Evolutionary conservation across 2,888 invertebrate genomes (phyloP).

Genomic region (Nyleta sp.): DNA sequence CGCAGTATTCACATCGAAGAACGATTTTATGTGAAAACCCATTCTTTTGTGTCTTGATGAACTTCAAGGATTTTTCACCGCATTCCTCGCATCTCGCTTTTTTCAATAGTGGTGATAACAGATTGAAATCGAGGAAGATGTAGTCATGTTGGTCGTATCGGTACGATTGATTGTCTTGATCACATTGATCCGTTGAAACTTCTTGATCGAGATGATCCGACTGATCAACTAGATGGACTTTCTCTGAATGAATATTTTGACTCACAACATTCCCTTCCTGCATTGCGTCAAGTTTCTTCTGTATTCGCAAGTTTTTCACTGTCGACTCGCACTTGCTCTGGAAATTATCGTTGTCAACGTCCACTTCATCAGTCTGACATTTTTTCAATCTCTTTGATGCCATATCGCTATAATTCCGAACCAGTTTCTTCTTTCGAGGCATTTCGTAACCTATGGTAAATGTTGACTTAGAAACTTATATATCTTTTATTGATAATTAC

Average conservation of each 20-base stretch:
- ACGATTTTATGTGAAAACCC: constrained; percentile 23
- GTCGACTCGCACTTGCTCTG: constrained; percentile 2
- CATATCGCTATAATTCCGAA: too few relatives aligned
- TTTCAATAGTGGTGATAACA: constrained; percentile 16
- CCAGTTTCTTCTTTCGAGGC: too few relatives aligned
- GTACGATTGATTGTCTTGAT: neutral
- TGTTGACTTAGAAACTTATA: too few relatives aligned
- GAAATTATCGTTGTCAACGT: neutral
- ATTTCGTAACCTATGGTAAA: too few relatives aligned
- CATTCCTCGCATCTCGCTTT: constrained; percentile 28
- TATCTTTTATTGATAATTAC: too few relatives aligned
- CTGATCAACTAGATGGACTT: neutral
- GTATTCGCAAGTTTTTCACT: constrained; percentile 7
- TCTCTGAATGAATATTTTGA: too few relatives aligned
- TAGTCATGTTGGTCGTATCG: neutral
- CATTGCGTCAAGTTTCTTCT: constrained; percentile 12
- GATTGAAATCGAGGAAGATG: constrained; percentile 21
- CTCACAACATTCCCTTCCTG: neutral
- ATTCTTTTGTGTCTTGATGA: neutral
- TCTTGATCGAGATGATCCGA: neutral
- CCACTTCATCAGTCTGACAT: too few relatives aligned
- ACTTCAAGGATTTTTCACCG: constrained; percentile 11
- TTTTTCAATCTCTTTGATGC: too few relatives aligned
- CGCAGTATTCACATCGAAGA: constrained; percentile 15
- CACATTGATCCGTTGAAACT: neutral